phyloP scores from a whole-genome alignment of 2,797 vertebrate genomes.

The Graptemys geographica region DNA sequence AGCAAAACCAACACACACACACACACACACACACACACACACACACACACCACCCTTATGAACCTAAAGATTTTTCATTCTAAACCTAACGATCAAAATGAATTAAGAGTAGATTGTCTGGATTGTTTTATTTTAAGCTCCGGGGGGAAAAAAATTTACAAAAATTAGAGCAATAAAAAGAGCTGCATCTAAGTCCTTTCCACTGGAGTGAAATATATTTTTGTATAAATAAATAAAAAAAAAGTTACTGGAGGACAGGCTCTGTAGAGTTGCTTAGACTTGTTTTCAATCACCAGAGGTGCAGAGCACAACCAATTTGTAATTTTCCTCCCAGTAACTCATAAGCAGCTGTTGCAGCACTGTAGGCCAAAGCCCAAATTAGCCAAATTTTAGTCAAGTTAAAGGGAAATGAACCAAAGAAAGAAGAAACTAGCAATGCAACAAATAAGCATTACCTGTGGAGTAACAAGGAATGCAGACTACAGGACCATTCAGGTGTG shows the following conservation, averaged over 20 bases:
- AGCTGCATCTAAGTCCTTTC: neutral
- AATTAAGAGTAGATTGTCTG: neutral
- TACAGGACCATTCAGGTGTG: neutral
- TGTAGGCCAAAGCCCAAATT: neutral
- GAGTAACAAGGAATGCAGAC: neutral
- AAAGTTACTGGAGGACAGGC: neutral
- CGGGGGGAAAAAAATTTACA: too few species aligned
- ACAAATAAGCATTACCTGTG: neutral
- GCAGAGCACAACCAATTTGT: neutral
- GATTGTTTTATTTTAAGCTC: neutral
- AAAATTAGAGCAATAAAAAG: neutral
- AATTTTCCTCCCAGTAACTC: neutral
- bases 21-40: too few species aligned
- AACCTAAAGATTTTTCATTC: neutral
- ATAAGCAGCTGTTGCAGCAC: neutral
- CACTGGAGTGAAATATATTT: neutral
- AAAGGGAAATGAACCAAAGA: slow-evolving; percentile 36
- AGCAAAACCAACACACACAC: neutral
- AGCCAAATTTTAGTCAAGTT: neutral
- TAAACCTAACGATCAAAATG: neutral
- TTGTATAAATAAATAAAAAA: neutral
- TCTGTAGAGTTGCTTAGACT: neutral
- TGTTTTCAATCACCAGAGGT: neutral
- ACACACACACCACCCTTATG: neutral
- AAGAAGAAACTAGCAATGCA: neutral